These are phyloP conservation scores for Perodicticus potto DNA, from an alignment of 2,797 vertebrate species.

Conservation along the genomic window DNA sequence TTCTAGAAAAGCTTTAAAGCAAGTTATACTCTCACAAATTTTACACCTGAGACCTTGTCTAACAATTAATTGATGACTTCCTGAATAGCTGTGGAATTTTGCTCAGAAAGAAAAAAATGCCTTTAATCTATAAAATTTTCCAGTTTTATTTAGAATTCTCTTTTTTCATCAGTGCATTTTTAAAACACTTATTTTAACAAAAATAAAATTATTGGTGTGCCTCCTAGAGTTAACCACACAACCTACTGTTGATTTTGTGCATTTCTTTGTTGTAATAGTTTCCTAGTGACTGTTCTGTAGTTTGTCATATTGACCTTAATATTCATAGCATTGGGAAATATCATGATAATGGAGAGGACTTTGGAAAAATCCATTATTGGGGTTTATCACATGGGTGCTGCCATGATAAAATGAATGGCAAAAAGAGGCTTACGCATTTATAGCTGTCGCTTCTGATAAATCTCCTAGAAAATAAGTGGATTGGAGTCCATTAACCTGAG, in stretches of 20 bases:
- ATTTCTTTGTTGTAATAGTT: not conserved
- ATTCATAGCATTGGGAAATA: not conserved
- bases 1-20: conserved; percentile 29
- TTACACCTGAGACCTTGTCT: not conserved
- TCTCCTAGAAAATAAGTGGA: conserved; percentile 29
- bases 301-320: accelerated
- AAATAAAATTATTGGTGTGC: not conserved
- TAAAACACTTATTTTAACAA: not conserved
- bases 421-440: not conserved
- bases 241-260: not conserved
- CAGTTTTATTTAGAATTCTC: not conserved
- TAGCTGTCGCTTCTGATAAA: not conserved
- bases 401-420: not conserved
- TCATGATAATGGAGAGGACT: not conserved
- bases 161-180: not conserved
- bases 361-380: not conserved
- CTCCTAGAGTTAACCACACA: not conserved
- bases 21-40: not conserved
- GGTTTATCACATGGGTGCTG: not conserved
- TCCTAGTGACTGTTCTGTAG: not conserved
- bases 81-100: not conserved
- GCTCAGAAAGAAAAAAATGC: not conserved
- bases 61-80: not conserved
- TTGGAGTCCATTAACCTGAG: not conserved
- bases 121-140: not conserved